phyloP scores from a whole-genome alignment of 1,140 invertebrate species.

The Chionoecetes opilio region DNA sequence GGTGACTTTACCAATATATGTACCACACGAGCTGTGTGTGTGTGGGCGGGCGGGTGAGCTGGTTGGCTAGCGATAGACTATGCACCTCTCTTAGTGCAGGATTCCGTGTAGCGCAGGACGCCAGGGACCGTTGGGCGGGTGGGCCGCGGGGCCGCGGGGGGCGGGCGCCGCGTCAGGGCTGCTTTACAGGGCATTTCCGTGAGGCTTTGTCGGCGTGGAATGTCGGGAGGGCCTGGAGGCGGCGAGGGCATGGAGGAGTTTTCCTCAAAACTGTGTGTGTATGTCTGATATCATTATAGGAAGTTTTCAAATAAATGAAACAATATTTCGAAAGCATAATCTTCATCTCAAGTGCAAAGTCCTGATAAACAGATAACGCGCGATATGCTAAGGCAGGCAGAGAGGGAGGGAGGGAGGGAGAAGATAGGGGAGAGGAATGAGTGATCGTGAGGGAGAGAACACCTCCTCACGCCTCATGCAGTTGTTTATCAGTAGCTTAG shows the following conservation, averaged over 20 bases:
- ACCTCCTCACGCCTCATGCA: not conserved
- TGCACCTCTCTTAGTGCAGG: not conserved
- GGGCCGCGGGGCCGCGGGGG: not conserved
- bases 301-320: not conserved
- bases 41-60: not conserved
- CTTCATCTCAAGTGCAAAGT: not conserved
- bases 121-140: not conserved
- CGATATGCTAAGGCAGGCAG: not conserved
- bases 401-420: not conserved
- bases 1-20: too few species aligned
- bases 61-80: not conserved
- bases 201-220: not conserved
- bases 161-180: not conserved
- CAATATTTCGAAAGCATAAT: not conserved
- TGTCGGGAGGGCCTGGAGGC: not conserved
- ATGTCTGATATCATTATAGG: not conserved
- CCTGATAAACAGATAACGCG: not conserved
- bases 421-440: not conserved
- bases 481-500: not conserved
- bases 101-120: not conserved
- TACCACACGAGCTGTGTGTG: too few species aligned
- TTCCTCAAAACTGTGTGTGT: not conserved
- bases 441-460: constrained; percentile 48
- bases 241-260: not conserved
- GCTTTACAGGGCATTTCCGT: constrained; percentile 27